phyloP scores from a whole-genome alignment of 2,888 invertebrate genomes.

The Drosophila suboccidentalis region DNA sequence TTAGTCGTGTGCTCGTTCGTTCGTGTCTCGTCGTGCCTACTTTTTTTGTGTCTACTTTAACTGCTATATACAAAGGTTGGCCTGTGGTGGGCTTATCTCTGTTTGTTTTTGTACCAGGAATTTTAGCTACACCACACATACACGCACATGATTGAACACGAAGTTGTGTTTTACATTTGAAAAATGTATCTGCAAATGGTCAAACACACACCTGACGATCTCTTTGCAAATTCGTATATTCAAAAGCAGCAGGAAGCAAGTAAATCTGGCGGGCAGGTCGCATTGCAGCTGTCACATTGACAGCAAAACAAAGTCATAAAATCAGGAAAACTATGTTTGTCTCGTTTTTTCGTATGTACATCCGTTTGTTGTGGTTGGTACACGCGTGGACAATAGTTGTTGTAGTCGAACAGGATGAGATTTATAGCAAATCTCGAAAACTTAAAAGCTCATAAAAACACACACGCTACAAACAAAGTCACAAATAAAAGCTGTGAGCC shows the following conservation, averaged over 20 bases:
- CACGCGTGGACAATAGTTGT: conserved; percentile 20
- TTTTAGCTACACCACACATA: conserved; percentile 44
- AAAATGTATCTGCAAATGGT: conserved; percentile 16
- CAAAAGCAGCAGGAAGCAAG: conserved; percentile 36
- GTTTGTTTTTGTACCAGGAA: conserved; percentile 60
- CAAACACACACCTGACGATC: conserved; percentile 55
- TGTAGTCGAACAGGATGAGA: conserved; percentile 47
- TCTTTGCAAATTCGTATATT: conserved; percentile 20
- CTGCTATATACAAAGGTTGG: conserved; percentile 24
- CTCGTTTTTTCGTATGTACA: conserved; percentile 30
- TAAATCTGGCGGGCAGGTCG: conserved; percentile 34
- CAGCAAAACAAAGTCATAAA: conserved; percentile 53
- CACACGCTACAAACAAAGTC: conserved; percentile 12
- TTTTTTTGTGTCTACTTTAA: conserved; percentile 32
- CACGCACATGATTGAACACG: conserved; percentile 3
- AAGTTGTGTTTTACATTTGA: conserved; percentile 12
- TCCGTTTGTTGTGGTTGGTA: background rate
- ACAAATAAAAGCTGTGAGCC: conserved; percentile 46
- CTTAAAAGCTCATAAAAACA: conserved; percentile 34
- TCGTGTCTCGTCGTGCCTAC: conserved; percentile 40
- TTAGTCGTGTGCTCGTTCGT: conserved; percentile 51
- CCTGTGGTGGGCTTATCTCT: conserved; percentile 66
- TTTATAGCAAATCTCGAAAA: conserved; percentile 37
- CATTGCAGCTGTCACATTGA: conserved; percentile 39
- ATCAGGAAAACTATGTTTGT: conserved; percentile 42